Evolutionary conservation across 2,888 invertebrate genomes (phyloP), one percentile per base, ranked within the genome.

Genomic region (Sisyra nigra): DNA sequence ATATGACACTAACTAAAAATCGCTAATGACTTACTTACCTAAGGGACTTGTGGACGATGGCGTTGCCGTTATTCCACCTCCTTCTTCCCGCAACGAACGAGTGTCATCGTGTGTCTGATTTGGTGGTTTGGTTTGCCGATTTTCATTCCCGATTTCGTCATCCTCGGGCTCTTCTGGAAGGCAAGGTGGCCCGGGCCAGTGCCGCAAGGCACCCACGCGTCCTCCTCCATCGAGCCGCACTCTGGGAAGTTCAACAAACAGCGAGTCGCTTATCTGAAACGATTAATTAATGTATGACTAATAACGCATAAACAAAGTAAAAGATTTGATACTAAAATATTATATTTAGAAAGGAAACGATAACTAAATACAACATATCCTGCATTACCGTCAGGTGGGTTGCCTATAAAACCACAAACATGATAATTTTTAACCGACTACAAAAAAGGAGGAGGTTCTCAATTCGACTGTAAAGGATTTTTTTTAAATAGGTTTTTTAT

Each of bases 181-280:
- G 17, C 76, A 75, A 1, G 78, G 77, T 29, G 73, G 73, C 7
- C 74, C 74, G 19, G 72, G 72, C 61, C 76, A 67, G 52, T 71
- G 70, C 33, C 74, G 64, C 18, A 71, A 62, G 46, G 73, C 62
- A 44, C 73, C 72, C 54, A 77, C 69, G 46, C 70, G 68, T 36
- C 72, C 70, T 1, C 80, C 79, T 17, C 74, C 77, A 57, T 82
- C 82, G 48, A 83, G 62, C 42, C 82, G 69, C 39, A 80, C 74
- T 10, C 78, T 68, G 15, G 79, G 79, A 46, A 79, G 59, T 49
- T 70, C 69, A 37, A 69, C 66, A 56, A 70, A 71, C 55, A 69
- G 59, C n/a, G 69, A 63, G 53, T 71, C 70, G 13, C 69, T 68
- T 51, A 70, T 59, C 71, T 71, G 57, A 2, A 55, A 52, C 44